Conservation (phyloP, 2,888 invertebrate species). For the Poecilobothrus nobilitatus region DNA sequence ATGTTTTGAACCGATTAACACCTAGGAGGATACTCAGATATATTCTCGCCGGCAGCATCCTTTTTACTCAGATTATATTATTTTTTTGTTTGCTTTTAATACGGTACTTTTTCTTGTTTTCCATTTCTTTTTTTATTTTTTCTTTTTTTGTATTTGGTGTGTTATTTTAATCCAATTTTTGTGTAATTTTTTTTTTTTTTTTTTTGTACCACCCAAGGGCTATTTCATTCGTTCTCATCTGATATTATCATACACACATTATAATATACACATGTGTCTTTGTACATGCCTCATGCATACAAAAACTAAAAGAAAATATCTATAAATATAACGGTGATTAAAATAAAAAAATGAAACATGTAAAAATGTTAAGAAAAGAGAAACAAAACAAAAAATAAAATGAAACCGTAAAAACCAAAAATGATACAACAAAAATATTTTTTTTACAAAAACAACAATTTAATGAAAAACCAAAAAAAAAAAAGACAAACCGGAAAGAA, state of each 20-base stretch:
- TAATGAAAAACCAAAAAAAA: too few relatives aligned
- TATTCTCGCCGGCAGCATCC: neutral
- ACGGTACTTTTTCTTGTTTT: neutral
- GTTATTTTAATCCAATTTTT: slow-evolving; percentile 6
- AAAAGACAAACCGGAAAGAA: neutral
- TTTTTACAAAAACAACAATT: neutral
- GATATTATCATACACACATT: neutral
- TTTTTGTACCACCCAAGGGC: neutral
- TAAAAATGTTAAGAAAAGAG: neutral
- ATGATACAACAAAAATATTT: neutral
- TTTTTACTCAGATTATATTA: neutral
- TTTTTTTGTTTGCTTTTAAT: neutral
- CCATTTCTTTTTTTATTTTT: neutral
- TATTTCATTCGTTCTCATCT: neutral
- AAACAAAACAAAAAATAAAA: neutral
- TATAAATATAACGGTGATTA: neutral
- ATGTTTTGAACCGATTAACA: neutral
- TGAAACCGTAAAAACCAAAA: neutral
- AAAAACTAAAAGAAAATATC: neutral
- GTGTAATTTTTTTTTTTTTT: neutral
- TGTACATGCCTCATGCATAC: neutral
- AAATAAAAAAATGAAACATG: neutral
- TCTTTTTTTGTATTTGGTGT: neutral
- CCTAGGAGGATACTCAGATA: neutral
- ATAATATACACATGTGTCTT: neutral